These are phyloP conservation scores for Silurus lanzhouensis DNA, from an alignment of 2,797 vertebrate genomes.

Conservation along the genomic window DNA sequence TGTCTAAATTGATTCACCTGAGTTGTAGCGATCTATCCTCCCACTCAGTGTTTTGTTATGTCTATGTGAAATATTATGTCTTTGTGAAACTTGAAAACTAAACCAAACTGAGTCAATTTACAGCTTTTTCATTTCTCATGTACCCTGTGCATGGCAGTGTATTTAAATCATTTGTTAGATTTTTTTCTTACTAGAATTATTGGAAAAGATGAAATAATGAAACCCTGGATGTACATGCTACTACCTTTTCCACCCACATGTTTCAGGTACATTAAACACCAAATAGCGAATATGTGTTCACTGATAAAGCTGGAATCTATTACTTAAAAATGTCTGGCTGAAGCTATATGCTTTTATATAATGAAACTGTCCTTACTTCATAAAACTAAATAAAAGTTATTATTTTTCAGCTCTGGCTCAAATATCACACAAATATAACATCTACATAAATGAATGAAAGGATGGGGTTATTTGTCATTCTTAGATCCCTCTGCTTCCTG, in stretches of 20 bases:
- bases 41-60: not conserved
- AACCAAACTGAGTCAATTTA: not conserved
- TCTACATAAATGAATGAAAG: not conserved
- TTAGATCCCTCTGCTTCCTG: not conserved
- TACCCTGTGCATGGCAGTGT: not conserved
- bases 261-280: not conserved
- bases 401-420: not conserved
- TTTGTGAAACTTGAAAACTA: constrained; percentile 9
- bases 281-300: not conserved
- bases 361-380: not conserved
- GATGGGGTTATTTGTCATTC: not conserved
- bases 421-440: not conserved
- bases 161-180: not conserved
- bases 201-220: not conserved
- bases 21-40: not conserved
- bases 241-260: not conserved
- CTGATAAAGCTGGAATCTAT: not conserved
- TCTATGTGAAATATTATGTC: not conserved
- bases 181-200: not conserved
- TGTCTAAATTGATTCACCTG: not conserved
- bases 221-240: not conserved
- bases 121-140: not conserved
- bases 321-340: not conserved
- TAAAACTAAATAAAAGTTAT: not conserved
- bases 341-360: not conserved